A percentile compares a stretch with the other conserved stretches of the same genome.
phyloP scores from a whole-genome alignment of 2,113 vertebrate species.

The Xerus inauris region DNA sequence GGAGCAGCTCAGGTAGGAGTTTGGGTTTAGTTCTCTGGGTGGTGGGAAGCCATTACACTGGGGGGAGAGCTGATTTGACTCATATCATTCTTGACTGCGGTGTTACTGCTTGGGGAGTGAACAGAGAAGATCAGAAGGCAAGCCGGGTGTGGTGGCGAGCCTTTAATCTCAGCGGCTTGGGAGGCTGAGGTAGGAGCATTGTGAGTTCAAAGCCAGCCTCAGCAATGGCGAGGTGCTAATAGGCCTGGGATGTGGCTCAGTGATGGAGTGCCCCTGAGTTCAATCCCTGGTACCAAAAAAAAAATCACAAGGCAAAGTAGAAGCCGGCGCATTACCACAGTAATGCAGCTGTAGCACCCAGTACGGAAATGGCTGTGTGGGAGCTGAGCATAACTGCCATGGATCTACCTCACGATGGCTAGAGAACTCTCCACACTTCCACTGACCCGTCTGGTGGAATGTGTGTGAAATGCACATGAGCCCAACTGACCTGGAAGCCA shows the following conservation, averaged over 20 bases:
- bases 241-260: no score
- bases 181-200: no score
- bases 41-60: neutral
- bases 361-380: fast-evolving
- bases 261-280: no score
- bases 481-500: no score
- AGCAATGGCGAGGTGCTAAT: no score
- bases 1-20: fast-evolving
- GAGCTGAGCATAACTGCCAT: fast-evolving
- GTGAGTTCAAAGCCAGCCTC: no score
- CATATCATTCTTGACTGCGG: neutral
- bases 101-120: neutral
- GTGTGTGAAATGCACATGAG: no score
- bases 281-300: no score
- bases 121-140: neutral
- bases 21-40: neutral
- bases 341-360: fast-evolving
- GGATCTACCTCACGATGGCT: fast-evolving
- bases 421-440: fast-evolving
- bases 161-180: no score
- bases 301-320: neutral
- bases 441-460: no score
- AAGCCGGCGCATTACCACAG: neutral
- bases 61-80: neutral
- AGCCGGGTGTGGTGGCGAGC: no score